These are phyloP conservation scores for Ciconia maguari DNA, from an alignment of 2,113 vertebrate species.

Conservation along the genomic window DNA sequence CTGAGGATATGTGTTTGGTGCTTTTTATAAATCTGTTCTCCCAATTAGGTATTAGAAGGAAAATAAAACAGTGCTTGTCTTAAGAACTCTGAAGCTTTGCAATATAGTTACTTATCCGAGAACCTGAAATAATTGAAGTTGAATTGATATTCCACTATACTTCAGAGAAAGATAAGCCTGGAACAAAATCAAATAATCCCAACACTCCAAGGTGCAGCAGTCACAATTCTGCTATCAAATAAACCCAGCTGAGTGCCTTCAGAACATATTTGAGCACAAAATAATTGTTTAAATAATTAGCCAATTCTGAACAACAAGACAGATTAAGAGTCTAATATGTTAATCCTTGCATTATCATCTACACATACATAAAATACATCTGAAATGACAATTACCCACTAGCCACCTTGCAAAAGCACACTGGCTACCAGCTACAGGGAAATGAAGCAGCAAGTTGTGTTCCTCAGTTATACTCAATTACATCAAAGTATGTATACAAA, in stretches of 20 bases:
- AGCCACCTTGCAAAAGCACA: background rate
- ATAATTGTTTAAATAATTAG: background rate
- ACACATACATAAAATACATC: background rate
- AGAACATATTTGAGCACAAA: background rate
- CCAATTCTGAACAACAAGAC: background rate
- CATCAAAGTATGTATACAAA: slow-evolving; percentile 9
- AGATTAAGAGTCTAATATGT: background rate
- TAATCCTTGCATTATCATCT: background rate
- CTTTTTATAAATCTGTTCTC: background rate
- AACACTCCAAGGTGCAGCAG: background rate
- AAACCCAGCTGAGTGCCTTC: background rate
- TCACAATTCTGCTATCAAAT: background rate
- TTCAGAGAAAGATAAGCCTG: background rate
- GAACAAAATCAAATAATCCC: background rate
- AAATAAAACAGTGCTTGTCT: background rate
- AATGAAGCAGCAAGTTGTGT: background rate
- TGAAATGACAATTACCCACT: background rate
- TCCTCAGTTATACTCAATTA: slow-evolving; percentile 2
- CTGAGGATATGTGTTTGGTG: background rate
- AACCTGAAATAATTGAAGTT: background rate
- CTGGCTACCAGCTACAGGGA: background rate
- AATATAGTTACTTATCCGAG: background rate
- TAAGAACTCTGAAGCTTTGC: background rate
- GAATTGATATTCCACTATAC: background rate
- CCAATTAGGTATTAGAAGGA: background rate